Conservation (phyloP, 2,113 vertebrate species). For the Equus przewalskii region DNA sequence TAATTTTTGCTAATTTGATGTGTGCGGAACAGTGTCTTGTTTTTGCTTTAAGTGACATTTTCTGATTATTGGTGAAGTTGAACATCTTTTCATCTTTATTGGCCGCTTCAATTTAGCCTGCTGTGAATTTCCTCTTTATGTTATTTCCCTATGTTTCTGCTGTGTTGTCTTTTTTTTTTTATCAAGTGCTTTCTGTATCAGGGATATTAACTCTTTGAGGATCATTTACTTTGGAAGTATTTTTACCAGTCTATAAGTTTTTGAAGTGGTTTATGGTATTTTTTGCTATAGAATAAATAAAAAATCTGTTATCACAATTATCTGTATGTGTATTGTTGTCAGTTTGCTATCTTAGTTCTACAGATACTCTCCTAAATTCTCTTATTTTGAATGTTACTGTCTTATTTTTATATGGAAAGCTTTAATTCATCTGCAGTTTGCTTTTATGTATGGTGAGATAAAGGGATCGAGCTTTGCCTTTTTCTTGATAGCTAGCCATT, state of each 20-base stretch:
- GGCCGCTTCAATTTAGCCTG: background rate
- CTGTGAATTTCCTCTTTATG: background rate
- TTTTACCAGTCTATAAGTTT: background rate
- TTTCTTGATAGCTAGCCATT: slow-evolving; percentile 49
- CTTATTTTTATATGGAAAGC: background rate
- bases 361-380: background rate
- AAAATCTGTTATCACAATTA: background rate
- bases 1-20: background rate
- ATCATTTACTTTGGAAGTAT: background rate
- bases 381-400: background rate
- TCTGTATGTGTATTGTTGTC: background rate
- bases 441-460: background rate
- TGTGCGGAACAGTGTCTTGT: background rate
- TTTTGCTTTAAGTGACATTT: background rate
- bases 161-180: slow-evolving; percentile 50
- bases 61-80: background rate
- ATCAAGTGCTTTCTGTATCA: background rate
- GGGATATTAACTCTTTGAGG: background rate
- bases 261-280: background rate
- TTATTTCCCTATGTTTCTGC: background rate
- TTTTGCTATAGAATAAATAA: background rate
- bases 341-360: background rate
- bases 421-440: slow-evolving; percentile 29
- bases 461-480: background rate
- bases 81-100: background rate